A percentile compares a stretch with the other conserved stretches of the same genome.
Evolutionary conservation across 2,113 vertebrate genomes (phyloP).

Genomic region (Odocoileus hemionus): DNA sequence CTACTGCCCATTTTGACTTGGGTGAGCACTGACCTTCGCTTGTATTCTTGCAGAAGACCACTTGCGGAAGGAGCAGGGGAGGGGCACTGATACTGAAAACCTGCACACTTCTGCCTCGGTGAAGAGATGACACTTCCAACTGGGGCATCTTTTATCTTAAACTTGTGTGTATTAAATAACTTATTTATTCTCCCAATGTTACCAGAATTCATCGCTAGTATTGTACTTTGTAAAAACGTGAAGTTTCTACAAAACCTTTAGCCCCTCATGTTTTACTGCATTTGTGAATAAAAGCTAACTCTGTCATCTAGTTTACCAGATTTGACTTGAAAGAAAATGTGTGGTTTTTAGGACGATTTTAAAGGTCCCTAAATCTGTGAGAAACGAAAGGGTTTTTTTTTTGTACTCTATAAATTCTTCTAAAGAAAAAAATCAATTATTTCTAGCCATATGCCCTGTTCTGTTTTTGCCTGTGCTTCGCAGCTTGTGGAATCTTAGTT

Average conservation of each 20-base stretch:
- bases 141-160: constrained; percentile 3
- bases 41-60: constrained; percentile 70
- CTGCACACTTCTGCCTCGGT: constrained; percentile 29
- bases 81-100: neutral
- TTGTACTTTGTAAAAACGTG: constrained; percentile 3
- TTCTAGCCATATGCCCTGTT: constrained; percentile 49
- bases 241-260: constrained; percentile 21
- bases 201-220: neutral
- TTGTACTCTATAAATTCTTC: constrained; percentile 5
- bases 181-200: neutral
- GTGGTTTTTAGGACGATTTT: constrained; percentile 33
- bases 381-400: neutral
- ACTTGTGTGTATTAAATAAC: neutral
- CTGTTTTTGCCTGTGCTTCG: no score
- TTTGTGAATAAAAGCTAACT: constrained; percentile 65
- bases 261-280: neutral
- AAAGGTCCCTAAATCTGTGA: constrained; percentile 17
- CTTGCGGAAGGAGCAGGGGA: constrained; percentile 47
- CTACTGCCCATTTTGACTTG: neutral
- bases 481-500: neutral
- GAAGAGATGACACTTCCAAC: constrained; percentile 66
- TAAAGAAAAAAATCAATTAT: constrained; percentile 26
- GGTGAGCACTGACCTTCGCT: neutral
- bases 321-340: constrained; percentile 36
- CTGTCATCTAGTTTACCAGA: neutral